Base-by-base conservation (phyloP, 2,113 vertebrate genomes). In the Myotis brandtii region DNA sequence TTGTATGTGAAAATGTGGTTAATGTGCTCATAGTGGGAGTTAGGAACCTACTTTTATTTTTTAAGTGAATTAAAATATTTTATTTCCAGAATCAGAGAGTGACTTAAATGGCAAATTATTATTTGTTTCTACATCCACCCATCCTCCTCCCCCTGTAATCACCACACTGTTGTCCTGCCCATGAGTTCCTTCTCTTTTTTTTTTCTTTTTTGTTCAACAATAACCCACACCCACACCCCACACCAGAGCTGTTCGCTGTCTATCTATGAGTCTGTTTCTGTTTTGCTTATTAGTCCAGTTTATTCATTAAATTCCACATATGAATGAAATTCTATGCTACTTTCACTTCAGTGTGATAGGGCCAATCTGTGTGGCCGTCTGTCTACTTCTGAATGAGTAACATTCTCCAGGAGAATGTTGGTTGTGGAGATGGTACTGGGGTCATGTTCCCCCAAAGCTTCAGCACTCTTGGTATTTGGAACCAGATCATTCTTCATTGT, bases 1-100 rank as follows among this genome's bases (percentile, higher is more conserved):
- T 97, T 0, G 0, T 98, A 94, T 97, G 89, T 97, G 89, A 97
- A 92, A 96, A 83, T 95, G 69, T 94, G 37, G 52, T 84, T 93
- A 94, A 75, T 97, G 85, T 97, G 73, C 0, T 16, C 95, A 97
- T 97, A 98, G 98, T 98, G 94, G 95, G 97, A 95, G 56, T 98
- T 95, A 98, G 97, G 64, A 95, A 93, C 86, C 82, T 37, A 43
- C 79, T 87, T 86, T 82, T 90, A 67, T 98, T 98, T 98, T 95
- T 80, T 93, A 97, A 95, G 79, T 97, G 79, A 98, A 98, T 98
- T 98, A 98, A 98, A 98, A 56, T 93, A 79, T 52, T 95, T 97
- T 93, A 69, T 93, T 96, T 95, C 73, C 56, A 94, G 77, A 94
- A 95, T 98, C 77, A 89, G 43, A 81, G 48, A 73, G 3, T 96